Evolutionary conservation across 2,888 invertebrate species (phyloP).

Genomic region (Agrochola lota): DNA sequence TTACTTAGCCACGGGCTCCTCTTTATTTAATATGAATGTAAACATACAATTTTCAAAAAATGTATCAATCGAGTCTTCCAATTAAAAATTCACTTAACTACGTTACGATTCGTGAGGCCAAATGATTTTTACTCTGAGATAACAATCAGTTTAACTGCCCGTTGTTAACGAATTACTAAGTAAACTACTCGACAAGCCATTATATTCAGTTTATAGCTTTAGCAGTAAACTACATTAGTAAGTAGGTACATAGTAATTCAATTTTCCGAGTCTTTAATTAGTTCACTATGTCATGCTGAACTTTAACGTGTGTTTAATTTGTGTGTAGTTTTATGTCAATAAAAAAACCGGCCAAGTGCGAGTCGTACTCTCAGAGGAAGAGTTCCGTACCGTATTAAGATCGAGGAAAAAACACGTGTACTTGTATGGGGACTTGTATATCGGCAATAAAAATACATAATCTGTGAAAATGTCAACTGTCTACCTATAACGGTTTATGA

Average conservation of each 20-base stretch:
- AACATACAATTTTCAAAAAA: too few relatives aligned
- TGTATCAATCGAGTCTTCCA: not conserved
- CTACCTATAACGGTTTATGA: too few relatives aligned
- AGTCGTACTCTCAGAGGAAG: too few relatives aligned
- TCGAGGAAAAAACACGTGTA: too few relatives aligned
- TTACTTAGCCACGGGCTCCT: too few relatives aligned
- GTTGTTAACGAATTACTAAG: constrained; percentile 23
- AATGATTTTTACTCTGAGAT: constrained; percentile 13
- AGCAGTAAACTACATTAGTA: constrained; percentile 6
- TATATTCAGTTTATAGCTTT: constrained; percentile 23
- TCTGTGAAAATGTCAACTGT: too few relatives aligned
- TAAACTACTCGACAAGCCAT: constrained; percentile 26
- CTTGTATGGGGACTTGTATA: too few relatives aligned
- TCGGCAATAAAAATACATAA: too few relatives aligned
- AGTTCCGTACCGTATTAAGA: too few relatives aligned
- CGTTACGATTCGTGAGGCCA: not conserved
- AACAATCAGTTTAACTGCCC: constrained; percentile 26
- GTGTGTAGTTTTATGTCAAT: too few relatives aligned
- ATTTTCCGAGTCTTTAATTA: constrained; percentile 3
- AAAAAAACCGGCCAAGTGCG: too few relatives aligned
- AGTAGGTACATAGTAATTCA: not conserved
- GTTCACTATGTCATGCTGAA: not conserved
- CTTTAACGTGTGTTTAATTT: not conserved
- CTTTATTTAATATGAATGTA: too few relatives aligned
- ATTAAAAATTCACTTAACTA: constrained; percentile 1